Conservation (phyloP, 2,888 invertebrate species). For the Euzetes globulus region DNA sequence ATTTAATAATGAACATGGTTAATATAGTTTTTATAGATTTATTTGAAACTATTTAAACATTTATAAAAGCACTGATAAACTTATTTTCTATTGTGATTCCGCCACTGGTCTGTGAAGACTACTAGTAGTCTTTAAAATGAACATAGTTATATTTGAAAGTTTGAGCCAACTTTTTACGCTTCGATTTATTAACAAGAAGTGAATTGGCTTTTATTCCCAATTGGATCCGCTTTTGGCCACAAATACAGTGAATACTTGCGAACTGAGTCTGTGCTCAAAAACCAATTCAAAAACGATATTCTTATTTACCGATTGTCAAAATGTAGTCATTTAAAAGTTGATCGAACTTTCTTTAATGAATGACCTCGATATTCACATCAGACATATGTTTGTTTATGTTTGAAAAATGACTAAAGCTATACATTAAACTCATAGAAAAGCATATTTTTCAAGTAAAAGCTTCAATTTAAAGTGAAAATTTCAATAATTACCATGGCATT, state of each 20-base stretch:
- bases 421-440: background rate
- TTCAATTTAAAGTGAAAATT: too few species aligned
- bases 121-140: background rate
- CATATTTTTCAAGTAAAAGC: too few species aligned
- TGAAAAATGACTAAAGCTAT: background rate
- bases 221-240: background rate
- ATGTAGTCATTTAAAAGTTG: constrained; percentile 1
- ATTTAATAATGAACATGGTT: too few species aligned
- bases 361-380: background rate
- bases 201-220: constrained; percentile 20
- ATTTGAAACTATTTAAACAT: background rate
- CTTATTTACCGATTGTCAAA: constrained; percentile 26
- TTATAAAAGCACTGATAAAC: background rate
- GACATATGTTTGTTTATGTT: background rate
- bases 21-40: too few species aligned
- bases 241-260: background rate
- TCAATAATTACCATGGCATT: too few species aligned
- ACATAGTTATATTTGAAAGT: background rate
- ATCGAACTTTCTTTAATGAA: constrained; percentile 24
- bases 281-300: constrained; percentile 15
- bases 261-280: background rate
- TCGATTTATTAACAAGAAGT: constrained; percentile 25
- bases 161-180: constrained; percentile 8
- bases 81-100: background rate
- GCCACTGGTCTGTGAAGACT: background rate